These are phyloP conservation scores for Heliconius sara DNA, from an alignment of 2,888 invertebrate species.

Conservation along the genomic window DNA sequence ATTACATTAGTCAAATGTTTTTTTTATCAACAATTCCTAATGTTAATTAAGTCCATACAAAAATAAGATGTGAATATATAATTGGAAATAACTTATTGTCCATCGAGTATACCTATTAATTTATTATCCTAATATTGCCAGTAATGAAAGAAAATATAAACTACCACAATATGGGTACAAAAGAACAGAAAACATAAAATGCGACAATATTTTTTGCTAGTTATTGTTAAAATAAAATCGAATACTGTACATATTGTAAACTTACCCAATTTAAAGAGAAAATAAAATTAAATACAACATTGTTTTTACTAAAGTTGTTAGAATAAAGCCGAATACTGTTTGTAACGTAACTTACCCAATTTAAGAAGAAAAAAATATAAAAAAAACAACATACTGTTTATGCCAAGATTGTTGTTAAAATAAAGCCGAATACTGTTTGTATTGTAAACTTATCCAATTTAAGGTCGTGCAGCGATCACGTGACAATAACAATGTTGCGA, in stretches of 20 bases:
- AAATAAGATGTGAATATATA: neutral
- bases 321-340: neutral
- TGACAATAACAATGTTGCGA: conserved; percentile 26
- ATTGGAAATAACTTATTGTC: neutral
- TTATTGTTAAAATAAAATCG: neutral
- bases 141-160: neutral
- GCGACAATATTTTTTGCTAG: neutral
- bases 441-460: neutral
- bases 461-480: conserved; percentile 8
- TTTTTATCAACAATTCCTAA: neutral
- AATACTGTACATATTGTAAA: too few relatives aligned
- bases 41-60: neutral
- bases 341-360: neutral
- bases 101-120: neutral
- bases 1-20: neutral
- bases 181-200: too few relatives aligned
- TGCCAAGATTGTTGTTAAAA: neutral
- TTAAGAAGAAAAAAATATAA: neutral
- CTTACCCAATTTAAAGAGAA: neutral
- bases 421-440: neutral
- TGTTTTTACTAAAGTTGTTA: neutral
- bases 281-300: neutral
- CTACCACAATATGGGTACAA: too few relatives aligned
- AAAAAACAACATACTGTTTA: neutral
- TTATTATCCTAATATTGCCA: neutral